These are phyloP conservation scores for Chloroceryle inda DNA, from an alignment of 2,797 vertebrate species.

Conservation along the genomic window DNA sequence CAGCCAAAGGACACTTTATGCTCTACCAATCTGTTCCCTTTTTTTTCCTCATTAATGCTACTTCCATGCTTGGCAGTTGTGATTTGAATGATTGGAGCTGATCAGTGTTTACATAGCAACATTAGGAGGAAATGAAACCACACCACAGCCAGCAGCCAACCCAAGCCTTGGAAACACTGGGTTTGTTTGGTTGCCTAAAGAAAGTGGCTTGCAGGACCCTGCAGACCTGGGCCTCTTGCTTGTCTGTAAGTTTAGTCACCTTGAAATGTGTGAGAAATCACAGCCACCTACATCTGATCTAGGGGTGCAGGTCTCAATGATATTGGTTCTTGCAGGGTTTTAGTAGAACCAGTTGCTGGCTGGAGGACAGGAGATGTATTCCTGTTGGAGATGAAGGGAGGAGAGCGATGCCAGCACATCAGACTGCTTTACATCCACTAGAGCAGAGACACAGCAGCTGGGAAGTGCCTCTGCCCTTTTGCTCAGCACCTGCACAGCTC, in stretches of 20 bases:
- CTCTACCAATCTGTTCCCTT: background rate
- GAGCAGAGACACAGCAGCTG: background rate
- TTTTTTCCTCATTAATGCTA: background rate
- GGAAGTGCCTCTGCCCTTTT: background rate
- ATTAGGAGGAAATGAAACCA: constrained; percentile 21
- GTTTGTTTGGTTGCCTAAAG: background rate
- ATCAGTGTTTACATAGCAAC: constrained; percentile 60
- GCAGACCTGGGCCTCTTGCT: background rate
- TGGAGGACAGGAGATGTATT: background rate
- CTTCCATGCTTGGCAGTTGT: background rate
- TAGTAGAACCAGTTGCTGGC: background rate
- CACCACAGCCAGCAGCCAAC: background rate
- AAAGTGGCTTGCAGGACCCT: background rate
- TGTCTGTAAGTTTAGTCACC: background rate
- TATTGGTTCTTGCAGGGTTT: background rate
- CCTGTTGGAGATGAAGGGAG: background rate
- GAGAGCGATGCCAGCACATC: background rate
- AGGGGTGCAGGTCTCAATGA: background rate
- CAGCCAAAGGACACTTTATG: constrained; percentile 46
- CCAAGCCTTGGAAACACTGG: background rate
- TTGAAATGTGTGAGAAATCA: background rate
- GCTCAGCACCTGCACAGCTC: background rate
- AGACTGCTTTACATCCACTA: background rate
- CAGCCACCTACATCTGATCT: rapidly evolving
- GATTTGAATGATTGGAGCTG: constrained; percentile 55